phyloP scores from a whole-genome alignment of 2,888 invertebrate genomes.

The Oxyscelio sp. region DNA sequence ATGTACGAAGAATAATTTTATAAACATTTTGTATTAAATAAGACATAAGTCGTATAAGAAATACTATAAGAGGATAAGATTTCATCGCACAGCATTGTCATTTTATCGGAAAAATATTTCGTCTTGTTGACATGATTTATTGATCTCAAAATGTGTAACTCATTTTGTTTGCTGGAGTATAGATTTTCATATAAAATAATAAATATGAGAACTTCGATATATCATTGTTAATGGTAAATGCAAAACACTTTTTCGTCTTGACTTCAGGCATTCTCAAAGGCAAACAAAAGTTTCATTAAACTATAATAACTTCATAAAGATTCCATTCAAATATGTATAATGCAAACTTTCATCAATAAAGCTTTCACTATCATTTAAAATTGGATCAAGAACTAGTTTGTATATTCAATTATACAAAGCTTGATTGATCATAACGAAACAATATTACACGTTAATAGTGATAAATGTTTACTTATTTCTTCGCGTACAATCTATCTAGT shows the following conservation, averaged over 20 bases:
- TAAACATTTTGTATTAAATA: too few species aligned
- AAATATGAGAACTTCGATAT: not conserved
- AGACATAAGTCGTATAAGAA: slow-evolving; percentile 41
- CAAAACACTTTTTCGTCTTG: too few species aligned
- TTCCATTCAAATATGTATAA: slow-evolving; percentile 5
- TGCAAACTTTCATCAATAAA: not conserved
- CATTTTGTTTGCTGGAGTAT: slow-evolving; percentile 14
- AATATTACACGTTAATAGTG: too few species aligned
- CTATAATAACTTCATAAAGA: too few species aligned
- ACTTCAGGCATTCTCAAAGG: not conserved
- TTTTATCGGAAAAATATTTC: slow-evolving; percentile 46
- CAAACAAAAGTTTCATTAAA: not conserved
- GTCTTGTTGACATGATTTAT: slow-evolving; percentile 39
- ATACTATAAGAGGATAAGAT: slow-evolving; percentile 35
- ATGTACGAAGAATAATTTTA: too few species aligned
- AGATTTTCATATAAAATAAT: slow-evolving; percentile 18
- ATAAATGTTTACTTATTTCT: too few species aligned
- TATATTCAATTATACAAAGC: too few species aligned
- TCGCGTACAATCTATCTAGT: too few species aligned
- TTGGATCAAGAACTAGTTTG: not conserved
- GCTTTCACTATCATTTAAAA: not conserved
- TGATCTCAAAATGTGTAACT: slow-evolving; percentile 47
- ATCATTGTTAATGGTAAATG: not conserved
- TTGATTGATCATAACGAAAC: too few species aligned
- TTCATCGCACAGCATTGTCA: slow-evolving; percentile 23